These are phyloP conservation scores for Porphyrio hochstetteri DNA, from an alignment of 2,113 vertebrate species.

Conservation along the genomic window DNA sequence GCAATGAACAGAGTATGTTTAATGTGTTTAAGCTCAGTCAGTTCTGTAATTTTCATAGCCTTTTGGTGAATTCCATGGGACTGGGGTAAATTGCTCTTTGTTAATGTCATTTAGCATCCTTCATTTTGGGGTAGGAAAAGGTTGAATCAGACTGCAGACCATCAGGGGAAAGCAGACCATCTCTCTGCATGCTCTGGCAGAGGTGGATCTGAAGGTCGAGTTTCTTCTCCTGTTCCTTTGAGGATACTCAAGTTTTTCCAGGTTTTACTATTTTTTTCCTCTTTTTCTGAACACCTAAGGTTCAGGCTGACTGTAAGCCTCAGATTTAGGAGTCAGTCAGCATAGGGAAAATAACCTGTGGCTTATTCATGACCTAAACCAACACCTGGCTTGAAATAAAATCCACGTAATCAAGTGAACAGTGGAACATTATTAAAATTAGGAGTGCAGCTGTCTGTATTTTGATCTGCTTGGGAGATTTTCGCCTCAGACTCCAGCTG, in stretches of 20 bases:
- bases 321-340: not conserved
- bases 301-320: not conserved
- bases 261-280: not conserved
- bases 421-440: constrained; percentile 1
- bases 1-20: not conserved
- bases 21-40: not conserved
- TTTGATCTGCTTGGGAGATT: constrained; percentile 29
- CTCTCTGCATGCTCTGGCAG: not conserved
- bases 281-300: not conserved
- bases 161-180: not conserved
- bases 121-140: not conserved
- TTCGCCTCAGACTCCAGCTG: not conserved
- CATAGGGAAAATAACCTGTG: not conserved
- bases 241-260: not conserved
- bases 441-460: constrained; percentile 28
- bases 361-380: not conserved
- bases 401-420: not conserved
- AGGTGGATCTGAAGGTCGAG: not conserved
- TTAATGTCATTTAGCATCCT: not conserved
- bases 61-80: not conserved
- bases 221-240: not conserved
- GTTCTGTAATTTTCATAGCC: not conserved
- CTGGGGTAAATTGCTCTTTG: not conserved
- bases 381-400: not conserved
- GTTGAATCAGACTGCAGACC: not conserved